Evolutionary conservation across 1,140 invertebrate species (phyloP), one percentile per base, ranked within the genome.

Genomic region (Ruditapes philippinarum): DNA sequence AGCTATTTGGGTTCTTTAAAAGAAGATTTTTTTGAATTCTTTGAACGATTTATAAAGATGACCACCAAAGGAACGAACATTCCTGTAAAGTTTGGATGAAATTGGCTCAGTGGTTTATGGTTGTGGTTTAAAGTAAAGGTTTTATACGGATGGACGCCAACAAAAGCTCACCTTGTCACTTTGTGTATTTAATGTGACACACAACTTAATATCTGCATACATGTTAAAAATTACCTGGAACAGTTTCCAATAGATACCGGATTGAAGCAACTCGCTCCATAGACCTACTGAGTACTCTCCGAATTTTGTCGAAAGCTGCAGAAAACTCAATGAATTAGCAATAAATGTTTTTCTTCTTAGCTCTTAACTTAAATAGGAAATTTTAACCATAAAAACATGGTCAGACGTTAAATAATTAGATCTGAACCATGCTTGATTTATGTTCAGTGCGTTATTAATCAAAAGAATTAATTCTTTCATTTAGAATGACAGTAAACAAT

Each of bases 341-440:
- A 42, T 31, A 78, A 11, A 78, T 2, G 14, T 51, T 78, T 31
- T 42, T 40, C 22, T 78, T 78, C 28, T 51, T 7, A 1, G 28
- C 9, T 78, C 40, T 78, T 5, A 78, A 22, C 22, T 28, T 78
- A 7, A 51, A 11, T 22, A 51, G 28, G 22, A 78, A 12, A 54
- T 25, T 7, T 19, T 78, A 28, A 78, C n/a, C 17, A 38, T 22
- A 17, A 76, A 76, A 33, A 76, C 25, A 76, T 76, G 73, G 73
- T 76, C 73, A 22, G 38, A 42, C 3, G 73, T 76, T 9, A 38
- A 76, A 42, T 76, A 76, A 4, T 76, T 45, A 12, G 73, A 22
- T 76, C 73, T 76, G n/a, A 76, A 76, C 1, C 73, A 22, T 22
- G 73, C 73, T 76, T 76, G 73, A 31, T 76, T 76, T 42, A 42